phyloP scores from a whole-genome alignment of 2,113 vertebrate species.

The Naja naja region DNA sequence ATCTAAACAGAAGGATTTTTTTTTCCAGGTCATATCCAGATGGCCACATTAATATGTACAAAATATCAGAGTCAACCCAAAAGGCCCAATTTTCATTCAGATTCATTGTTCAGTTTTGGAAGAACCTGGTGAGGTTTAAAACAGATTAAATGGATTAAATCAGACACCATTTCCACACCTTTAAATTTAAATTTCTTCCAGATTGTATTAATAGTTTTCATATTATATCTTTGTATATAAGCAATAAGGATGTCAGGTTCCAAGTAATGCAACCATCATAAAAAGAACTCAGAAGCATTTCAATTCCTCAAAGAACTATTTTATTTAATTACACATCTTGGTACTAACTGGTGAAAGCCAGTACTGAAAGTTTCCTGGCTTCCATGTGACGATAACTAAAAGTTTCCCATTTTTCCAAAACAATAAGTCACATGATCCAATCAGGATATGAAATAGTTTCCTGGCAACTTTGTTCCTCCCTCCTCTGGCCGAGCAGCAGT shows the following conservation, averaged over 20 bases:
- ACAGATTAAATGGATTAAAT: background rate
- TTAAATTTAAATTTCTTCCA: background rate
- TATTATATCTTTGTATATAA: background rate
- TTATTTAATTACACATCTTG: too few relatives aligned
- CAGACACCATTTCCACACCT: background rate
- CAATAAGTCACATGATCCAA: too few relatives aligned
- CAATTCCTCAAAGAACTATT: too few relatives aligned
- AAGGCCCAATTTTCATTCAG: background rate
- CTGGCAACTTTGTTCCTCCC: too few relatives aligned
- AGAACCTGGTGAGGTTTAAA: background rate
- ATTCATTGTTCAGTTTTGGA: background rate
- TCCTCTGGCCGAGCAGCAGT: too few relatives aligned
- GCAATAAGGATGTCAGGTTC: background rate
- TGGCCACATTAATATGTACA: background rate
- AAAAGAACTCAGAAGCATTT: too few relatives aligned
- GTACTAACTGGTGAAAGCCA: too few relatives aligned
- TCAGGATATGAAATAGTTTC: too few relatives aligned
- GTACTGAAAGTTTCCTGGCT: too few relatives aligned
- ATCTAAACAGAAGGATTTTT: background rate
- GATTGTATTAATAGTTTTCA: background rate
- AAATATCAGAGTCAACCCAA: background rate
- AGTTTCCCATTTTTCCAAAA: too few relatives aligned
- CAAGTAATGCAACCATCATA: too few relatives aligned
- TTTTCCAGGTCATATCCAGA: background rate
- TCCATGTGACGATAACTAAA: too few relatives aligned